A percentile compares a stretch with the other conserved stretches of the same genome.
These are phyloP conservation scores for Megaptera novaeangliae DNA, from an alignment of 2,113 vertebrate species.

Conservation along the genomic window DNA sequence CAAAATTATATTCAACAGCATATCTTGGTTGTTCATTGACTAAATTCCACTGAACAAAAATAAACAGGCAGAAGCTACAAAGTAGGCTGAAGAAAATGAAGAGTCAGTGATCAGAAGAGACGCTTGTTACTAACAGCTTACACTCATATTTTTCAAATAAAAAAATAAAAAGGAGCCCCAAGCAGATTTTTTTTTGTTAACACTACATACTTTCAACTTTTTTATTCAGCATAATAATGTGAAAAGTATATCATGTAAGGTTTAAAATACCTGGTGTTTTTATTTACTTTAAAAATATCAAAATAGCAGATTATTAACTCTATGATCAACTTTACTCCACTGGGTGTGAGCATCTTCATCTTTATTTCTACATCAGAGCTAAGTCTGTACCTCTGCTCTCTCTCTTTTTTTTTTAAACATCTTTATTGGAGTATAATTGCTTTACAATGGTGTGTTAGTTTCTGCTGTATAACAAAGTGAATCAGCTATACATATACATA, in stretches of 20 bases:
- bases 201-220: not conserved
- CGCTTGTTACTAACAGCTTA: not conserved
- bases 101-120: not conserved
- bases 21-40: not conserved
- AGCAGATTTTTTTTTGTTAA: not conserved
- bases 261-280: not conserved
- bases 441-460: no score
- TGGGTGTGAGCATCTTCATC: not conserved
- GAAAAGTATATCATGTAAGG: not conserved
- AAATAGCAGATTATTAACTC: not conserved
- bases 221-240: not conserved
- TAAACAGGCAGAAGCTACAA: not conserved
- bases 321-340: not conserved
- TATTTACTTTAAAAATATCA: not conserved
- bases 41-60: constrained; percentile 20
- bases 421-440: no score
- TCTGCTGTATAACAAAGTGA: no score
- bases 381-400: not conserved
- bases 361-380: not conserved
- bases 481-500: no score
- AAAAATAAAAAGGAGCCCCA: not conserved
- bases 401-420: no score
- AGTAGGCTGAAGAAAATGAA: not conserved
- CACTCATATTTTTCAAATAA: not conserved
- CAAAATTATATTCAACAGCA: constrained; percentile 15